Conservation (phyloP, 2,888 invertebrate species). For the Melipona bicolor region DNA sequence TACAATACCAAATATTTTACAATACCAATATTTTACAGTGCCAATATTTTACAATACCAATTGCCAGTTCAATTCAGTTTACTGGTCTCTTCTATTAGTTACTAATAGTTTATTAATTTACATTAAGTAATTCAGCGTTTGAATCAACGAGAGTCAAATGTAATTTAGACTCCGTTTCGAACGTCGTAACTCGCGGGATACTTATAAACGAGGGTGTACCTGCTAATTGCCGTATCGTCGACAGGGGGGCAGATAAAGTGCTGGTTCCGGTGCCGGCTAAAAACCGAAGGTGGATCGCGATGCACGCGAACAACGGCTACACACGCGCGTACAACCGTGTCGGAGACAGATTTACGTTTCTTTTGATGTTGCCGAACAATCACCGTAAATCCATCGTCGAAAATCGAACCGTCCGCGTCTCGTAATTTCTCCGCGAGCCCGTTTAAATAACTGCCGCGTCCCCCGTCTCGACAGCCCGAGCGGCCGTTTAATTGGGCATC, state of each 20-base stretch:
- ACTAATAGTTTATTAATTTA: no score
- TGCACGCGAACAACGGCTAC: neutral
- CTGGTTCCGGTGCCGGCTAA: conserved; percentile 9
- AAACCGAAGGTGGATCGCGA: conserved; percentile 16
- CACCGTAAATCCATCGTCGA: conserved; percentile 35
- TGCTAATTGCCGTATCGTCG: conserved; percentile 59
- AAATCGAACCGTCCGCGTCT: conserved; percentile 29
- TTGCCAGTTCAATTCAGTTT: no score
- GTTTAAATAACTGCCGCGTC: conserved; percentile 21
- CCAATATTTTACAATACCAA: no score
- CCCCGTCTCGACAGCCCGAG: neutral
- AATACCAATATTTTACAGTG: no score
- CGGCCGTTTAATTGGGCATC: conserved; percentile 31
- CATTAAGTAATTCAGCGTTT: no score
- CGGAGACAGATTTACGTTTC: conserved; percentile 17
- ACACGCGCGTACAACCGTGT: no score
- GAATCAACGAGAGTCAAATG: no score
- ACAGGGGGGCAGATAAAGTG: conserved; percentile 28
- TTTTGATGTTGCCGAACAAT: conserved; percentile 44
- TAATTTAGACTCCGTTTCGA: neutral
- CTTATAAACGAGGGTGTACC: neutral
- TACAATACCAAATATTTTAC: no score
- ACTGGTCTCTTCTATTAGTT: no score
- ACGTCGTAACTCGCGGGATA: neutral
- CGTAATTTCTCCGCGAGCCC: conserved; percentile 20